phyloP scores from a whole-genome alignment of 37 sponge, comb jelly and placozoan species.

The Aphrocallistes beatrix region DNA sequence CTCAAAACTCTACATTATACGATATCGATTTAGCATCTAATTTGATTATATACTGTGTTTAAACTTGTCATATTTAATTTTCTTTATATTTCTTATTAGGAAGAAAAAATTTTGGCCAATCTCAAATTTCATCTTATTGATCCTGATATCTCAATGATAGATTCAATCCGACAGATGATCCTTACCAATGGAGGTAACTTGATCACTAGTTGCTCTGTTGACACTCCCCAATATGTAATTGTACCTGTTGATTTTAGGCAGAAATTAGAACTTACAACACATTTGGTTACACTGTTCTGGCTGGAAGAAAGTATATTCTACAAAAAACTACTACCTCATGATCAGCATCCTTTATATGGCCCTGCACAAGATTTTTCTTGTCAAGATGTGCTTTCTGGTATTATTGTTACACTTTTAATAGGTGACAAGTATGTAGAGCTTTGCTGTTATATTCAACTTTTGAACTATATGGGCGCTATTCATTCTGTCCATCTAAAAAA shows the following conservation, averaged over 20 bases:
- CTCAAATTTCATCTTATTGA: not conserved
- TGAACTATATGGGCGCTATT: not conserved
- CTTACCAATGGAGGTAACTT: not conserved
- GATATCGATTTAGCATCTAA: no score
- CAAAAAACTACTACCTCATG: not conserved
- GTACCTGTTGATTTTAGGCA: not conserved
- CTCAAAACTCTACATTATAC: no score
- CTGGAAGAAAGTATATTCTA: not conserved
- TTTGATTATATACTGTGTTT: no score
- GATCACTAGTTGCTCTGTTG: not conserved
- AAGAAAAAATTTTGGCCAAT: not conserved
- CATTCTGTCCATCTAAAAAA: not conserved
- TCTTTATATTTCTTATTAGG: not conserved
- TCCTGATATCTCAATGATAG: not conserved
- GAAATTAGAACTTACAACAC: not conserved
- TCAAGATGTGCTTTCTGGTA: not conserved
- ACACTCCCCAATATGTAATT: not conserved
- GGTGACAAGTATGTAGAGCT: not conserved
- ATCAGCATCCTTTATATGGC: not conserved
- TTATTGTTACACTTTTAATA: not conserved
- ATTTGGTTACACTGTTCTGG: not conserved
- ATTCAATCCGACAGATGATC: not conserved
- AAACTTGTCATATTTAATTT: no score
- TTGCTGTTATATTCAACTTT: not conserved
- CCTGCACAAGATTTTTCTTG: not conserved